Evolutionary conservation across 2,888 invertebrate genomes (phyloP).

Genomic region (Hofmannophila pseudospretella): DNA sequence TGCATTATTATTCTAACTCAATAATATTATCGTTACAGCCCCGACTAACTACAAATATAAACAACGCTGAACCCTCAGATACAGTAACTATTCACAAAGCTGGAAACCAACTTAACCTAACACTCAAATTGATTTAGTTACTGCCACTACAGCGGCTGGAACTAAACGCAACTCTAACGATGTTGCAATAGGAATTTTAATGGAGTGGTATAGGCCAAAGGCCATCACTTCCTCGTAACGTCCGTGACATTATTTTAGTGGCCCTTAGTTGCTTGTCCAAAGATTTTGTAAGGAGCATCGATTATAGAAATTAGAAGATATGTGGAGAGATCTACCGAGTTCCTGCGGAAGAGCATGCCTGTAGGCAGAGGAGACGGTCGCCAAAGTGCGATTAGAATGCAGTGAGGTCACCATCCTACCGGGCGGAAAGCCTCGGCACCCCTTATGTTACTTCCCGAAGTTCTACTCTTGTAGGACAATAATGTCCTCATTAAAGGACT

Average conservation of each 20-base stretch:
- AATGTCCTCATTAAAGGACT: no score
- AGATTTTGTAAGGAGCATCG: constrained; percentile 33
- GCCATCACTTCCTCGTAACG: constrained; percentile 30
- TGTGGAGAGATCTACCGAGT: no score
- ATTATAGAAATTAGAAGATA: neutral
- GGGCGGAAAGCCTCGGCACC: no score
- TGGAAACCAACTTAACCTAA: constrained; percentile 25
- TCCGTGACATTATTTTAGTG: constrained; percentile 41
- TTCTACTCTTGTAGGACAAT: no score
- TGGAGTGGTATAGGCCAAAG: constrained; percentile 13
- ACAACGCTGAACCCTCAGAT: constrained; percentile 17
- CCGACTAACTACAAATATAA: constrained; percentile 16
- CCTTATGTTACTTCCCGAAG: no score
- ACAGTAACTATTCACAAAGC: constrained; percentile 9
- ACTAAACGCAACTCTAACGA: constrained; percentile 23
- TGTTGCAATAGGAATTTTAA: constrained; percentile 22
- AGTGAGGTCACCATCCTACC: no score
- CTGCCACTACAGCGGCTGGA: constrained; percentile 14
- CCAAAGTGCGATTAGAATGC: no score
- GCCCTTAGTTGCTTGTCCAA: constrained; percentile 33
- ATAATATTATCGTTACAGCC: constrained; percentile 12
- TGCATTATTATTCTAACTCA: no score
- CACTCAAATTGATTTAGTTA: constrained; percentile 37
- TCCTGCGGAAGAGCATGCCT: no score
- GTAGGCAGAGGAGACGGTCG: no score